Conservation (phyloP, 1,140 invertebrate genomes). For the Cyphomyrmex costatus region DNA sequence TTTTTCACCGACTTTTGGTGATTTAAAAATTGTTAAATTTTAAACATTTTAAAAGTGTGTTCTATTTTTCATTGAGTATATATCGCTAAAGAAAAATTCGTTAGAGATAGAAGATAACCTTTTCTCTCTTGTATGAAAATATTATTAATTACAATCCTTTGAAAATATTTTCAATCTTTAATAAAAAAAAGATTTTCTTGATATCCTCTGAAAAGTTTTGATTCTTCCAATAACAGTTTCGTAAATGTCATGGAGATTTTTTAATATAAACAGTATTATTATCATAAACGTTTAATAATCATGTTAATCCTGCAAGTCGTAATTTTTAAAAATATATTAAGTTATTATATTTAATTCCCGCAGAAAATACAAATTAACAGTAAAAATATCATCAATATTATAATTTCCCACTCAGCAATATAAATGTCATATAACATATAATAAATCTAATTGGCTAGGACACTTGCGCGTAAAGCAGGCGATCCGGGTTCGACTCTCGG, state of each 20-base stretch:
- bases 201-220: not conserved
- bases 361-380: too few relatives aligned
- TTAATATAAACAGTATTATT: not conserved
- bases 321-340: not conserved
- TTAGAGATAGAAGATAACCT: not conserved
- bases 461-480: too few relatives aligned
- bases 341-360: not conserved
- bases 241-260: not conserved
- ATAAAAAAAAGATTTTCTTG: not conserved
- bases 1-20: too few relatives aligned
- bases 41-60: too few relatives aligned
- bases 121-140: not conserved
- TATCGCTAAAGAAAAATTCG: too few relatives aligned
- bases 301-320: not conserved
- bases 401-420: too few relatives aligned
- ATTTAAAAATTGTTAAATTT: too few relatives aligned
- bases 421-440: too few relatives aligned
- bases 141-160: not conserved
- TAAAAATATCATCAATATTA: too few relatives aligned
- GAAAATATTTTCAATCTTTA: not conserved
- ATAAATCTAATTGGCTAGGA: too few relatives aligned
- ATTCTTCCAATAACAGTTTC: not conserved
- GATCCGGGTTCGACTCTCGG: too few relatives aligned
- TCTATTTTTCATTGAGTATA: too few relatives aligned
- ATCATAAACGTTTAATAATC: not conserved